Evolutionary conservation across 2,113 vertebrate genomes (phyloP).

Genomic region (Hemibagrus wyckioides): DNA sequence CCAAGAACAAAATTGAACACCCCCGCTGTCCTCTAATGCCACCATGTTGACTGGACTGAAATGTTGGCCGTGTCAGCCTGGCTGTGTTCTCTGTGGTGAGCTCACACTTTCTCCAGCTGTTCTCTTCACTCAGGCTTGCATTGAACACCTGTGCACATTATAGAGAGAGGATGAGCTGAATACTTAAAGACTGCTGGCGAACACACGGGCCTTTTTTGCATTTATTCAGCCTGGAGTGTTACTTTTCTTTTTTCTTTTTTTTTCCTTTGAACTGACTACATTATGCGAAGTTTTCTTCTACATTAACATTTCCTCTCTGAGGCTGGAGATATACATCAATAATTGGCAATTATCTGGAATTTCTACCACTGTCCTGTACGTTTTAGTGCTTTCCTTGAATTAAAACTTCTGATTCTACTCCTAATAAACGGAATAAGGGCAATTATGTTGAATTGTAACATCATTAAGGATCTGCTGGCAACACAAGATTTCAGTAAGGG

Average conservation of each 20-base stretch:
- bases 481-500: neutral
- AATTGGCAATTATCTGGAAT: constrained; percentile 14
- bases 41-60: constrained; percentile 5
- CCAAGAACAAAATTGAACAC: neutral
- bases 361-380: neutral
- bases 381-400: neutral
- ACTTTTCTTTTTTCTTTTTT: neutral
- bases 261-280: neutral
- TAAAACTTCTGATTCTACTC: neutral
- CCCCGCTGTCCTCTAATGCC: constrained; percentile 1
- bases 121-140: constrained; percentile 41
- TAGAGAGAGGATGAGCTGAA: constrained; percentile 24
- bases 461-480: neutral
- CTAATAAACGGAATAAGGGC: constrained; percentile 9
- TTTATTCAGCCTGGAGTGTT: neutral
- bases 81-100: constrained; percentile 19
- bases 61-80: constrained; percentile 3
- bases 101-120: constrained; percentile 44
- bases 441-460: neutral
- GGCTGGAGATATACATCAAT: neutral
- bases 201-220: neutral
- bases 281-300: neutral
- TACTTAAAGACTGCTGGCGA: constrained; percentile 26
- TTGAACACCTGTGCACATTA: constrained; percentile 46
- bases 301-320: neutral